phyloP scores from a whole-genome alignment of 2,888 invertebrate species.

The Gasteruption jaculator region DNA sequence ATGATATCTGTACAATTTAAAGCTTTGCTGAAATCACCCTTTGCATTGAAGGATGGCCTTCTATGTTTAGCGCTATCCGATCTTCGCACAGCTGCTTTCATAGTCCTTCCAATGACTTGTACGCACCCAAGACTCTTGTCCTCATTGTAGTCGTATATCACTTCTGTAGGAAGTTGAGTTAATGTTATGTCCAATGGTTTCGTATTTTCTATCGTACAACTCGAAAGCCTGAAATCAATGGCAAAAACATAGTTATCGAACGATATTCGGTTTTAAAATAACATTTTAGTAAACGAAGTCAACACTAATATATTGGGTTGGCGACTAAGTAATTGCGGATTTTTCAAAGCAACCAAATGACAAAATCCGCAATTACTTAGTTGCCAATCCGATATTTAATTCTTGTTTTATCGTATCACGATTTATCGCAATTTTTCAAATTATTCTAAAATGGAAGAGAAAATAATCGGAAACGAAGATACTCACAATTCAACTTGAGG shows the following conservation, averaged over 20 bases:
- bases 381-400: too few species aligned
- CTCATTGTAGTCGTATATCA: constrained; percentile 75
- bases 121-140: constrained; percentile 75
- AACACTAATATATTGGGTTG: too few species aligned
- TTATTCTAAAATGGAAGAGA: constrained; percentile 18
- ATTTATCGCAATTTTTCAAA: too few species aligned
- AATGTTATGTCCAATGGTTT: constrained; percentile 60
- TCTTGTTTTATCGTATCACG: too few species aligned
- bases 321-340: constrained; percentile 1
- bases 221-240: constrained; percentile 52
- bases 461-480: constrained; percentile 43
- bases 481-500: constrained; percentile 47
- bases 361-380: too few species aligned
- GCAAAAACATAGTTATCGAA: not conserved
- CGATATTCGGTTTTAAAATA: too few species aligned
- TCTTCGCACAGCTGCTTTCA: constrained; percentile 62
- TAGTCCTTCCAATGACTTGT: constrained; percentile 67
- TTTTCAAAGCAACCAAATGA: not conserved
- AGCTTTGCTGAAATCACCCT: constrained; percentile 63
- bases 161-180: constrained; percentile 62
- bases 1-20: constrained; percentile 55
- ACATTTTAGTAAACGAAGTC: too few species aligned
- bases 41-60: constrained; percentile 63
- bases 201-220: constrained; percentile 56
- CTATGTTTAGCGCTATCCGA: constrained; percentile 70